phyloP scores from a whole-genome alignment of 1,140 invertebrate genomes.

The Apis florea region DNA sequence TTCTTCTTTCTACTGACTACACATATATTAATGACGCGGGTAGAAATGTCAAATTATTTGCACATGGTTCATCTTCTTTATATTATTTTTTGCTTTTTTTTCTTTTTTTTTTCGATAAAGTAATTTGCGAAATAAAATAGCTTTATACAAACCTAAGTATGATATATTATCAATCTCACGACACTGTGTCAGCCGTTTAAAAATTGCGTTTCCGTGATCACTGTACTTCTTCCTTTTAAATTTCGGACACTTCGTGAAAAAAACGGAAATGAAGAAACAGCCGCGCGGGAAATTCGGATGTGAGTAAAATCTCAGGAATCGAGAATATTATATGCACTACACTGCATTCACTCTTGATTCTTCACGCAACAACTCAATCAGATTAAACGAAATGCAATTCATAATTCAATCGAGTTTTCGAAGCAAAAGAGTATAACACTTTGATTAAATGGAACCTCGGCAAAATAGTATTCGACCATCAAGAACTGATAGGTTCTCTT shows the following conservation, averaged over 20 bases:
- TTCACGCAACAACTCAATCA: slow-evolving; percentile 25
- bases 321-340: slow-evolving; percentile 28
- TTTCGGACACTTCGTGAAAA: not conserved
- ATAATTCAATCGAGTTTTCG: not conserved
- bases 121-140: not conserved
- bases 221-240: not conserved
- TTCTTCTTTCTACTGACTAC: not conserved
- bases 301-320: not conserved
- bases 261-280: not conserved
- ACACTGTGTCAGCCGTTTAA: slow-evolving; percentile 4
- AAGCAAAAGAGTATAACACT: not conserved
- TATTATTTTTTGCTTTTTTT: not conserved
- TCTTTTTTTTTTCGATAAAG: not conserved
- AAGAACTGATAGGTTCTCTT: slow-evolving; percentile 6
- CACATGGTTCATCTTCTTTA: not conserved
- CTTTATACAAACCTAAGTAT: slow-evolving; percentile 23
- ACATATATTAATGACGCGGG: not conserved
- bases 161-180: slow-evolving; percentile 12
- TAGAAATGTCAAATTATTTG: not conserved
- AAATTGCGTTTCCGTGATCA: not conserved
- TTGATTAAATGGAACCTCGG: not conserved
- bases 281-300: not conserved
- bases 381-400: slow-evolving; percentile 2
- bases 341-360: slow-evolving; percentile 30
- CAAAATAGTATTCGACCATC: not conserved